These are phyloP conservation scores for Synergus gifuensis DNA, from an alignment of 2,888 invertebrate species.

Conservation along the genomic window DNA sequence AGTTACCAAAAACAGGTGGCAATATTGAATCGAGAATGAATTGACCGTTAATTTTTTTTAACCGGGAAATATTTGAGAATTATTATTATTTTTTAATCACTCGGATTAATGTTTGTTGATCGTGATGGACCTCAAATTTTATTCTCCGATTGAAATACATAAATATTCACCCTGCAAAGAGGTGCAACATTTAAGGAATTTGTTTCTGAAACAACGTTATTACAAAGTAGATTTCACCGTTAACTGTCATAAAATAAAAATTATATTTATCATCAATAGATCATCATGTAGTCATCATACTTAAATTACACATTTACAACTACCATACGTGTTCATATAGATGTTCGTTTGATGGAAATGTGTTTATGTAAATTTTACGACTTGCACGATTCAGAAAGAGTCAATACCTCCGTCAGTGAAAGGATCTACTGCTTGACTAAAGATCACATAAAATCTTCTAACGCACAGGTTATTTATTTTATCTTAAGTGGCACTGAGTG, in stretches of 20 bases:
- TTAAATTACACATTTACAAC: conserved; percentile 31
- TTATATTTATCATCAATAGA: conserved; percentile 4
- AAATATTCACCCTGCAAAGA: neutral
- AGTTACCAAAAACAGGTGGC: too few species aligned
- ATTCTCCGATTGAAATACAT: too few species aligned
- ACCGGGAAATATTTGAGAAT: too few species aligned
- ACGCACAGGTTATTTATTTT: conserved; percentile 21
- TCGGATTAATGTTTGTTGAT: too few species aligned
- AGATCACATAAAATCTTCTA: conserved; percentile 36
- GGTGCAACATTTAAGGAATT: neutral
- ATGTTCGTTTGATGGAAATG: conserved; percentile 18
- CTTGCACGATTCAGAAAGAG: conserved; percentile 36
- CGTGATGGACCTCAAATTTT: too few species aligned
- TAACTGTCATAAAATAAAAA: neutral
- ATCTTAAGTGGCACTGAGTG: conserved; percentile 29
- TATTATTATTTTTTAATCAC: too few species aligned
- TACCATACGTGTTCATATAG: conserved; percentile 22
- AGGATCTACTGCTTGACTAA: conserved; percentile 33
- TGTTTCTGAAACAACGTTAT: neutral
- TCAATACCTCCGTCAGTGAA: conserved; percentile 31
- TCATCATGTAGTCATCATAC: neutral
- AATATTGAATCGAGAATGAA: too few species aligned
- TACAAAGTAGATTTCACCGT: neutral
- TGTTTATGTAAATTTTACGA: conserved; percentile 37
- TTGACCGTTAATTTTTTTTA: too few species aligned